Conservation (phyloP, 2,797 vertebrate species). For the Clamator glandarius region DNA sequence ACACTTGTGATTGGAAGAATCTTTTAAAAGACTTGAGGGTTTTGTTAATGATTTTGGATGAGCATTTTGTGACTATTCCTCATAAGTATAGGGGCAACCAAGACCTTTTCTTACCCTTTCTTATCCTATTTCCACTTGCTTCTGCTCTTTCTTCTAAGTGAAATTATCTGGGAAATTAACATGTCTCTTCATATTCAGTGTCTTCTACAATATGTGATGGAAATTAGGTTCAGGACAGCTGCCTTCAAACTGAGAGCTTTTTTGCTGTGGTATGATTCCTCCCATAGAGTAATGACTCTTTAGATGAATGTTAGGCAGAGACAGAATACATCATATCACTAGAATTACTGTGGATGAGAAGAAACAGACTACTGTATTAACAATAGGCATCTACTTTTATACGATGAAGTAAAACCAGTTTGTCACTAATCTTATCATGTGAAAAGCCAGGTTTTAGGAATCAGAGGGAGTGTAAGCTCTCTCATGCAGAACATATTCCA, state of each 20-base stretch:
- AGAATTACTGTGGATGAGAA: background rate
- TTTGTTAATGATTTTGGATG: background rate
- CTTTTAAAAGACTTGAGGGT: background rate
- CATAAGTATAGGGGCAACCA: background rate
- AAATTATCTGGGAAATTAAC: background rate
- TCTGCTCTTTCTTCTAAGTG: background rate
- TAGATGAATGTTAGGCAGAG: background rate
- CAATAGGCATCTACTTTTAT: background rate
- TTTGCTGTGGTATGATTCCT: background rate
- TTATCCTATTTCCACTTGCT: background rate
- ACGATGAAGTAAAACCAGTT: background rate
- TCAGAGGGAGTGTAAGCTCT: background rate
- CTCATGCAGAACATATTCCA: background rate
- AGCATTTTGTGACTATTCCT: background rate
- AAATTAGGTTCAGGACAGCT: background rate
- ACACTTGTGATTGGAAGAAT: background rate
- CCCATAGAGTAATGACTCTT: rapidly evolving
- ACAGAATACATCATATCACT: background rate
- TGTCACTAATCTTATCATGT: background rate
- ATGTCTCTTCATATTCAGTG: background rate
- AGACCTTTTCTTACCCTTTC: background rate
- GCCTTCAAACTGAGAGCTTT: background rate
- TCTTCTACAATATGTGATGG: background rate
- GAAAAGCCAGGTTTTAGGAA: background rate
- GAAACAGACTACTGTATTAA: background rate